phyloP scores from a whole-genome alignment of 2,888 invertebrate genomes.

The Chironomus tentans region DNA sequence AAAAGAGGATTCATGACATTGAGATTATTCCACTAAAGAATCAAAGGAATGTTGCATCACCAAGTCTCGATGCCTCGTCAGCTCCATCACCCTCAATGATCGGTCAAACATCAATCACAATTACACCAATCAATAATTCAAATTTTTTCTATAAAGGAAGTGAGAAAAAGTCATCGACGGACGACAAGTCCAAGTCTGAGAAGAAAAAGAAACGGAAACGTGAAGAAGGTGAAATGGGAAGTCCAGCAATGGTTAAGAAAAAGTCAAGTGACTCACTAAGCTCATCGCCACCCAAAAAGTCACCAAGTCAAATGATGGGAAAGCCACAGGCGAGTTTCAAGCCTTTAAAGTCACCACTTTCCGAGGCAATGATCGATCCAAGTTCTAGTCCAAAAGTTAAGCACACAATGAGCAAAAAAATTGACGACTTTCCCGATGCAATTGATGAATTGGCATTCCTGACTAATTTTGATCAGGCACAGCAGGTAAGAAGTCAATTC shows the following conservation, averaged over 20 bases:
- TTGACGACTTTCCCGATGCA: neutral
- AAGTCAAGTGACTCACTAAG: neutral
- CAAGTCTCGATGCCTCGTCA: too few relatives aligned
- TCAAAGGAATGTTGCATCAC: neutral
- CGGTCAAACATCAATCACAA: neutral
- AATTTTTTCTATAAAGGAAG: slow-evolving; percentile 42
- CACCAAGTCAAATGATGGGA: neutral
- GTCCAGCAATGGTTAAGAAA: slow-evolving; percentile 46
- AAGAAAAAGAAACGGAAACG: slow-evolving; percentile 68
- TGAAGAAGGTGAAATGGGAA: slow-evolving; percentile 66
- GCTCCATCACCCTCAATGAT: neutral
- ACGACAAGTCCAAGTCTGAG: slow-evolving; percentile 47
- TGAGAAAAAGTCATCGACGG: slow-evolving; percentile 39
- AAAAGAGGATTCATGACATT: neutral
- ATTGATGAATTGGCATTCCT: slow-evolving; percentile 9
- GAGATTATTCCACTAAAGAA: slow-evolving; percentile 15
- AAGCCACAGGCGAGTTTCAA: slow-evolving; percentile 9
- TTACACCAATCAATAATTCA: slow-evolving; percentile 37
- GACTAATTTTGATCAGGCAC: neutral
- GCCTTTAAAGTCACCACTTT: neutral
- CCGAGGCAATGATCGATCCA: neutral
- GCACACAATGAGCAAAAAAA: neutral
- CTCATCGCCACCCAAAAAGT: neutral
- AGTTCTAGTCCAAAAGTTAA: neutral
- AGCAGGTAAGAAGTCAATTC: slow-evolving; percentile 21